A percentile compares a stretch with the other conserved stretches of the same genome.
Conservation (phyloP, 2,888 invertebrate species). For the Nipponacmea schrenckii region DNA sequence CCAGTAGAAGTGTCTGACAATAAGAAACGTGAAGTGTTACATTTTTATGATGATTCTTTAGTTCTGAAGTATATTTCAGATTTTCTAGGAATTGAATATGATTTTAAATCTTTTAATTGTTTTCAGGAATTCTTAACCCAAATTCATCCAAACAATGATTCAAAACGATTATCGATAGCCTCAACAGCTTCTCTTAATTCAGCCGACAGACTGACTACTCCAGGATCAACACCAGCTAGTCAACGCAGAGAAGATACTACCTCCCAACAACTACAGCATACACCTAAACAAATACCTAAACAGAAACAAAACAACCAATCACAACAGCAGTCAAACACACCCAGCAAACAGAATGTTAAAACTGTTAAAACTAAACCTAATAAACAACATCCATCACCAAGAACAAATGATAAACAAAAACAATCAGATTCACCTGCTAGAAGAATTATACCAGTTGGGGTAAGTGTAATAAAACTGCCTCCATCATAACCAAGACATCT, state of each 20-base stretch:
- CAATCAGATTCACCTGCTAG: background rate
- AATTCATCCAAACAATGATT: constrained; percentile 43
- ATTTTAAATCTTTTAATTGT: background rate
- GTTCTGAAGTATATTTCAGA: too few species aligned
- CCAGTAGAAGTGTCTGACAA: too few species aligned
- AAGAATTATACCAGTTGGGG: constrained; percentile 1
- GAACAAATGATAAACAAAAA: too few species aligned
- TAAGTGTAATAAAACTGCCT: background rate
- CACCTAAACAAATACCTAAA: background rate
- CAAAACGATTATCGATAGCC: constrained; percentile 49
- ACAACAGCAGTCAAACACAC: background rate
- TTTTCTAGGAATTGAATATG: too few species aligned
- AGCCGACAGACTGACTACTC: constrained; percentile 28
- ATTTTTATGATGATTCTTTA: too few species aligned
- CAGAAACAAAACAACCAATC: background rate
- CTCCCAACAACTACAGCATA: background rate
- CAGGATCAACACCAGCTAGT: constrained; percentile 29
- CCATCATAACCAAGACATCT: too few species aligned
- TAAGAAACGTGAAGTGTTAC: too few species aligned
- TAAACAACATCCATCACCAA: too few species aligned
- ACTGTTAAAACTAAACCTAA: background rate
- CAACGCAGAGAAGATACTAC: constrained; percentile 19
- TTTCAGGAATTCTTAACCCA: constrained; percentile 54
- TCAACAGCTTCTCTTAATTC: constrained; percentile 50
- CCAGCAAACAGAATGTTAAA: background rate